Percentiles rank a stretch among this genome's conserved stretches.
Conservation (phyloP, 1,140 invertebrate genomes). For the Chironomus tepperi region DNA sequence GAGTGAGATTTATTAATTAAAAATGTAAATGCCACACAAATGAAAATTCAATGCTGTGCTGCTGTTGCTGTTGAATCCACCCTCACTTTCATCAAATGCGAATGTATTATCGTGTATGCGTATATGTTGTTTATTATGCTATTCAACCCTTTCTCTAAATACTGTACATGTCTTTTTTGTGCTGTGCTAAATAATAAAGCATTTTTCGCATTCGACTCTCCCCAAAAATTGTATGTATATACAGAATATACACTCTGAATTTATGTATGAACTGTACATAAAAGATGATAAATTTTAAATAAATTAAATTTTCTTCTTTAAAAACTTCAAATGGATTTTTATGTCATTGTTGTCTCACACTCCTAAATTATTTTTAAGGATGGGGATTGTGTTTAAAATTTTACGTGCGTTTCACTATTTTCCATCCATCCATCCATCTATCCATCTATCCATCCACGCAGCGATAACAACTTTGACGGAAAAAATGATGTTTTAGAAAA, state of each 20-base stretch:
- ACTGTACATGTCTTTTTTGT: neutral
- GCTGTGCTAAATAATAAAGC: neutral
- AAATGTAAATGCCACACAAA: slow-evolving; percentile 21
- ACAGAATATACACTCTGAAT: neutral
- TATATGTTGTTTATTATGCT: slow-evolving; percentile 14
- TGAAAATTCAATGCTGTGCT: neutral
- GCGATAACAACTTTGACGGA: too few species aligned
- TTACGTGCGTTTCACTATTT: too few species aligned
- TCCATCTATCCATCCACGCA: too few species aligned
- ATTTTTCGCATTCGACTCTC: neutral
- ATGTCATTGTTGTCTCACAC: too few species aligned
- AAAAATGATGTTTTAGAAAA: too few species aligned
- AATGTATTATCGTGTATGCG: neutral
- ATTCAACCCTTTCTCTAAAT: neutral
- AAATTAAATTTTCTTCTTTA: neutral
- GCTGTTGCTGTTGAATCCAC: neutral
- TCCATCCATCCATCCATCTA: too few species aligned
- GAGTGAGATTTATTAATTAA: slow-evolving; percentile 18
- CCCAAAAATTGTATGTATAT: neutral
- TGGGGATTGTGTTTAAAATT: too few species aligned
- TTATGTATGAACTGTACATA: neutral
- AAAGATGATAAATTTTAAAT: slow-evolving; percentile 4
- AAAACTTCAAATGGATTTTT: too few species aligned
- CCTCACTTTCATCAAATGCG: neutral
- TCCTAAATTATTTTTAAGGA: too few species aligned